Conservation (phyloP, 2,797 vertebrate species). For the Mareca penelope region DNA sequence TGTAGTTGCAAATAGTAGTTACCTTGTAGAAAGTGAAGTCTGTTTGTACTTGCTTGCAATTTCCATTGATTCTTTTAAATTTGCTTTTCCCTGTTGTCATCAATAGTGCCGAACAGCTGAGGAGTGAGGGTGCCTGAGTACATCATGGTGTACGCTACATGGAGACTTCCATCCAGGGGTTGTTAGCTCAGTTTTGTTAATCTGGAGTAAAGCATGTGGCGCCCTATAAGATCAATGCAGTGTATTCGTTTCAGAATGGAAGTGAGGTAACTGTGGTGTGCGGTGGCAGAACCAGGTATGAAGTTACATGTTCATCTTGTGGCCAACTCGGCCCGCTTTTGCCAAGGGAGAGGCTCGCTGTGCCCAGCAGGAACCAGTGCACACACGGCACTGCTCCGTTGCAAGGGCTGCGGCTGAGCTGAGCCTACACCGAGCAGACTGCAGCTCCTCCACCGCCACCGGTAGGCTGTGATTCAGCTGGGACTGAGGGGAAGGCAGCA, state of each 20-base stretch:
- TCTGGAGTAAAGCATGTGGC: not conserved
- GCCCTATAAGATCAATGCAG: not conserved
- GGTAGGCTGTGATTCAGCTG: not conserved
- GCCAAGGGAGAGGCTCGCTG: not conserved
- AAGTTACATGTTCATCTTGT: not conserved
- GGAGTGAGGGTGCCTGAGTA: constrained; percentile 5
- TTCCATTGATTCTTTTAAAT: not conserved
- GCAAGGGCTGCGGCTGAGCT: fast-evolving
- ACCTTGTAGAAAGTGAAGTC: not conserved
- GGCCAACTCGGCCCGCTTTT: not conserved
- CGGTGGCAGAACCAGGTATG: not conserved
- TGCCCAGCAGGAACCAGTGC: not conserved
- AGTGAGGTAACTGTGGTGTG: not conserved
- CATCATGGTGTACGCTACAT: not conserved
- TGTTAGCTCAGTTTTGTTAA: not conserved
- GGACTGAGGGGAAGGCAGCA: not conserved
- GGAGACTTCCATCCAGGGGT: not conserved
- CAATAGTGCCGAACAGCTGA: not conserved
- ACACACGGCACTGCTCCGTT: not conserved
- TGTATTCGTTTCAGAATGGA: not conserved
- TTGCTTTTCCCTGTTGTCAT: not conserved
- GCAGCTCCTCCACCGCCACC: not conserved
- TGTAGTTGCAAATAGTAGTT: not conserved
- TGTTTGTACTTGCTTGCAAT: constrained; percentile 23
- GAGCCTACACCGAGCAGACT: not conserved